Base-by-base conservation (phyloP, 2,113 vertebrate genomes). In the Euleptes europaea region DNA sequence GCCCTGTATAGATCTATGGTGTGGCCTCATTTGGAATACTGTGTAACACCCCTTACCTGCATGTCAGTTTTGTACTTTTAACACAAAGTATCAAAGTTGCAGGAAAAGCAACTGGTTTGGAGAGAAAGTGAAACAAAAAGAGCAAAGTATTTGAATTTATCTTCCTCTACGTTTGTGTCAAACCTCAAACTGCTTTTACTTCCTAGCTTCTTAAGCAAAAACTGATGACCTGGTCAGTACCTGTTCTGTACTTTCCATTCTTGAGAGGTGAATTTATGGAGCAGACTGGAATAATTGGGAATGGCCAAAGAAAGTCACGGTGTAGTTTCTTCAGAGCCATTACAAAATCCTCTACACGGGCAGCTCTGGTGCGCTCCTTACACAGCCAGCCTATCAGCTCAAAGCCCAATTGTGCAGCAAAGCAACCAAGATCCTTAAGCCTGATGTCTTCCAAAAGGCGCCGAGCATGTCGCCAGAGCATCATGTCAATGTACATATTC, bases 401-500 rank as follows among this genome's bases (percentile, higher is more conserved):
- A 77, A 99, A 99, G 88, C 98, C 98, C 57, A 99, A 57, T 95
- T 99, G 99, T 0, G 98, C 98, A 0, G 98, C 97, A 94, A 99
- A 99, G 86, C 98, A 98, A 60, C 98, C 98, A 1, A 99, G 98
- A 92, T 99, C 98, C 21, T 97, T 97, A 5, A 99, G 97, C 40
- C 98, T 96, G 38, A 99, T 96, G 90, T 99, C 98, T 91, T 99
- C 99, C 76, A 99, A 95, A 74, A 99, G 97, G 63, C 95, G 97
- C 19, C 99, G 97, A 1, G 99, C 99, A 0, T 99, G 99, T 40
- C 98, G 96, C 98, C 98, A 99, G 1, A 99, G 96, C 98, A 99
- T 99, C 97, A 99, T 97, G 78, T 99, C 98, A 31, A 99, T 99
- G 84, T 99, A 99, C 98, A 99, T 98, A 92, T 99, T 98, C 95